Evolutionary conservation across 1,140 invertebrate genomes (phyloP).

Genomic region (Oryctes rhinoceros): DNA sequence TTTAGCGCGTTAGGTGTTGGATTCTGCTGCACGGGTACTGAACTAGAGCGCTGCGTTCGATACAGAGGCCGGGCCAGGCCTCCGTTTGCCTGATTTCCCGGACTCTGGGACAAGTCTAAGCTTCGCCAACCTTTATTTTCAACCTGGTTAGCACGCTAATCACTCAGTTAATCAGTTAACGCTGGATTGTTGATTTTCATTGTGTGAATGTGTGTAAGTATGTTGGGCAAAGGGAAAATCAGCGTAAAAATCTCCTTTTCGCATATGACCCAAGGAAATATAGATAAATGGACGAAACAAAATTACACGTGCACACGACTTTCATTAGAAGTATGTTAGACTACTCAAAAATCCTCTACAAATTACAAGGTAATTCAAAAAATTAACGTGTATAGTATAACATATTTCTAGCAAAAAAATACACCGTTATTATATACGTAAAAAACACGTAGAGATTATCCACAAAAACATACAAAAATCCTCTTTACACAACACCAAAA

Average conservation of each 20-base stretch:
- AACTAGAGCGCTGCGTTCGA: constrained; percentile 69
- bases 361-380: neutral
- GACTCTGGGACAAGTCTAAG: constrained; percentile 66
- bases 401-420: constrained; percentile 29
- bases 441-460: too few relatives aligned
- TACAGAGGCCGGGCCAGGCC: constrained; percentile 63
- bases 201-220: too few relatives aligned
- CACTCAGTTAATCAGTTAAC: constrained; percentile 10
- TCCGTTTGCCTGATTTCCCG: constrained; percentile 61
- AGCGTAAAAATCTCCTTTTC: neutral
- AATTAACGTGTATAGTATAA: constrained; percentile 8
- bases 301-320: constrained; percentile 9
- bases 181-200: neutral
- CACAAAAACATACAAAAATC: neutral
- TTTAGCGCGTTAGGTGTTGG: constrained; percentile 51
- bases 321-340: constrained; percentile 22
- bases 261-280: neutral
- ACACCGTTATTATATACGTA: too few relatives aligned
- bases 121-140: constrained; percentile 67
- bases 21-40: constrained; percentile 68
- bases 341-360: neutral
- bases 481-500: neutral
- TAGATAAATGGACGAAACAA: neutral
- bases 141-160: constrained; percentile 51
- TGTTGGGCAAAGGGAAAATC: too few relatives aligned